Percentiles rank a stretch among this genome's conserved stretches.
Evolutionary conservation across 2,113 vertebrate genomes (phyloP).

Genomic region (Tychaedon coryphoeus): DNA sequence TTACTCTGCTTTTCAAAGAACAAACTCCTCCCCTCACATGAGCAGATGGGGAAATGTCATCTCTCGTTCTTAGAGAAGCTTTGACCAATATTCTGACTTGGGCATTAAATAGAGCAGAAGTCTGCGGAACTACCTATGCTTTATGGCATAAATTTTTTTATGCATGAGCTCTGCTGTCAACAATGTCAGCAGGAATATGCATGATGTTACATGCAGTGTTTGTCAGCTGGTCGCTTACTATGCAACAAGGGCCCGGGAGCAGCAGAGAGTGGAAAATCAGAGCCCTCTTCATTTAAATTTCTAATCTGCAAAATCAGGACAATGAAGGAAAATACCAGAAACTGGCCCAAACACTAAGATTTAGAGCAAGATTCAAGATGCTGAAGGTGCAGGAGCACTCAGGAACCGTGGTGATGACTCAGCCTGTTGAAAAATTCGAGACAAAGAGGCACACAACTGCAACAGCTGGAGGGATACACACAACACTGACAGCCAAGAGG

Average conservation of each 20-base stretch:
- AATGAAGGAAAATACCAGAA: neutral
- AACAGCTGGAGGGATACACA: neutral
- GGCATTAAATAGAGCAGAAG: conserved; percentile 63
- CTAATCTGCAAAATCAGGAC: conserved; percentile 33
- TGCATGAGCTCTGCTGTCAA: conserved; percentile 59
- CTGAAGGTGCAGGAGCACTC: neutral
- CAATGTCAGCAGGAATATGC: conserved; percentile 43
- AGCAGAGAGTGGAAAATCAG: conserved; percentile 13
- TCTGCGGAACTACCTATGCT: conserved; percentile 38
- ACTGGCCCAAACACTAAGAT: neutral
- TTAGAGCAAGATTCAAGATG: neutral
- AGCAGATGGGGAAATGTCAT: conserved; percentile 60
- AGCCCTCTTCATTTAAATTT: conserved; percentile 40
- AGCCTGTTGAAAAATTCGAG: neutral
- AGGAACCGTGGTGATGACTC: neutral
- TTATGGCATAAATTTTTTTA: conserved; percentile 20
- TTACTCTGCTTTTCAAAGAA: conserved; percentile 29
- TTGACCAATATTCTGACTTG: conserved; percentile 35
- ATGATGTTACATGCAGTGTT: conserved; percentile 2
- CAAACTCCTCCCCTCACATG: neutral
- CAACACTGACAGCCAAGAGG: neutral
- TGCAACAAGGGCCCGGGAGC: conserved; percentile 3
- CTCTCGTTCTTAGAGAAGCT: neutral
- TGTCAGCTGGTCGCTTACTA: conserved; percentile 44
- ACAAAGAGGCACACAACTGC: neutral